Base-by-base conservation (phyloP, 2,797 vertebrate genomes). In the Muraenolepis orangiensis region DNA sequence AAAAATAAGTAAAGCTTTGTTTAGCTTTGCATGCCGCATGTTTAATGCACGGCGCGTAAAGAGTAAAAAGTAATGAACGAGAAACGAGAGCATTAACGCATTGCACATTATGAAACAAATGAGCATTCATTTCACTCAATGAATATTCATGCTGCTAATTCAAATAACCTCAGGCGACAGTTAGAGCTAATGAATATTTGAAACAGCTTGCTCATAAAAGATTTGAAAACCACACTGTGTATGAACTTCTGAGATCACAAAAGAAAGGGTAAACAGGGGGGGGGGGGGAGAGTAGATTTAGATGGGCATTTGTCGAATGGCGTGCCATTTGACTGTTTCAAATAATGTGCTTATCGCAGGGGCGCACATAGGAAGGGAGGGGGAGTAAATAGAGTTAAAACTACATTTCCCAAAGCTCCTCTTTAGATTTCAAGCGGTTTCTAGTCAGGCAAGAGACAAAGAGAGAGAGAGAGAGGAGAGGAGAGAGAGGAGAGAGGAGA, bases 81-180 rank as follows among this genome's bases (percentile, higher is more conserved):
- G 90, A n/a, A n/a, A n/a, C n/a, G n/a, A 61, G 73, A 87, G 83
- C 86, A 89, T 90, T 91, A 90, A 90, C 76, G 80, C 87, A 90
- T 84, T 90, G 87, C 90, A 85, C 89, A 89, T 91, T 90, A 90
- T 42, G 94, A 96, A 96, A 96, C 95, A 96, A 89, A 90, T 92
- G 92, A 90, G 90, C 93, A 94, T 95, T 95, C 94, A 95, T 94
- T 94, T 92, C 91, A 79, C 74, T 82, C 86, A 93, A 95, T 96
- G 95, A 95, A 96, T 96, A 96, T 96, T 95, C 96, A 96, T 95
- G 92, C 79, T 38, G 82, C 93, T 95, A 94, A 95, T 96, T 96
- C 96, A 96, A 97, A 97, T 95, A 95, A 96, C 95, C 95, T 94
- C 94, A 95, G 94, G 95, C 95, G 91, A 95, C 94, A 94, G 94